Evolutionary conservation across 2,113 vertebrate species (phyloP), one percentile per base, ranked within the genome.

Genomic region (Chaetorhynchus papuensis): DNA sequence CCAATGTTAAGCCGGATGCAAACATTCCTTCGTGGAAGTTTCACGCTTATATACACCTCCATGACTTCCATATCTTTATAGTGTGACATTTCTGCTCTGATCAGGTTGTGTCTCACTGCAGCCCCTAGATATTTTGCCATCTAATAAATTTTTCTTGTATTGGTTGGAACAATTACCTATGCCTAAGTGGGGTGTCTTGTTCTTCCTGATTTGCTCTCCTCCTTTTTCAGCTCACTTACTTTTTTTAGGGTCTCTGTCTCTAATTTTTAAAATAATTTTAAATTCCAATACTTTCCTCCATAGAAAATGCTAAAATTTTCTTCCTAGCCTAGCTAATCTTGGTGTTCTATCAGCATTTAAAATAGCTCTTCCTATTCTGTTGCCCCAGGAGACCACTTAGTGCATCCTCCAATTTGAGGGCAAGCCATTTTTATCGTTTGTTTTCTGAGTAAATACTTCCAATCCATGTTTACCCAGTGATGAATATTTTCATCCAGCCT

Each of bases 371-470:
- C 49, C 30, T 63, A 14, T 35, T 57, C 9, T 59, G 14, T 42
- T 78, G 35, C 16, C 77, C 64, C 65, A 49, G 64, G 47, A 87
- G 39, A 23, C 42, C 42, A 74, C 59, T 81, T 74, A 74, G 23
- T 78, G 23, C 33, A 50, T 71, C 30, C 60, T 81, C 39, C 24
- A 71, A 31, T 59, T 22, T 74, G 35, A 94, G 26, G 19, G 10
- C 35, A 93, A 65, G 39, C 5, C 56, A 59, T 63, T 86, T 74
- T 74, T 74, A 54, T 70, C 54, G 19, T 2, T 83, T 84, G 24
- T 71, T 81, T 88, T 94, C 65, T 19, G 9, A 93, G 44, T 91
- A 94, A 93, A 75, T 91, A 89, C 47, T 95, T 89, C 60, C 47
- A 89, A 45, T 33, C 6, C 12, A 9, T 63, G 66, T 91, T 93